A percentile compares a stretch with the other conserved stretches of the same genome.
Evolutionary conservation across 2,888 invertebrate species (phyloP).

Genomic region (Clanis bilineata): DNA sequence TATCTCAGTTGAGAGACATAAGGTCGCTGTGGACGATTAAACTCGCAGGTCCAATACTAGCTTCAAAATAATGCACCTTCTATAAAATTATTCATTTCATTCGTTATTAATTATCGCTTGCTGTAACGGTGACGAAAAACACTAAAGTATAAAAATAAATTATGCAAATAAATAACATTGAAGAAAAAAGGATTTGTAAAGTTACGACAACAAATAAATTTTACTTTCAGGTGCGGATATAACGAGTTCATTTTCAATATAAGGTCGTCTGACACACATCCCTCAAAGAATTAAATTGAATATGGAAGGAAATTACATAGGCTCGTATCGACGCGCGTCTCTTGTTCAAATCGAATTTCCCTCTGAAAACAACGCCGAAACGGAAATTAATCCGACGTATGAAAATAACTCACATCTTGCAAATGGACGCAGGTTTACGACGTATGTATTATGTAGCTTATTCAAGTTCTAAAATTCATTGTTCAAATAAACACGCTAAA

Average conservation of each 20-base stretch:
- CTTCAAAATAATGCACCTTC: no score
- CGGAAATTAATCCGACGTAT: conserved; percentile 76
- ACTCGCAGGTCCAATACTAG: no score
- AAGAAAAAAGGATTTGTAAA: not conserved
- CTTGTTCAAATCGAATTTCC: conserved; percentile 71
- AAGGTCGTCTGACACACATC: conserved; percentile 57
- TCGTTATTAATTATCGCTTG: no score
- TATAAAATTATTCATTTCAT: no score
- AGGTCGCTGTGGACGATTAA: no score
- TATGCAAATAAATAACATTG: not conserved
- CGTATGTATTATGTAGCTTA: not conserved
- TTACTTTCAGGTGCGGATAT: conserved; percentile 45
- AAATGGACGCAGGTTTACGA: conserved; percentile 39
- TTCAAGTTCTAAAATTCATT: not conserved
- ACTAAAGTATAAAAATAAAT: not conserved
- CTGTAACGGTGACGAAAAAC: no score
- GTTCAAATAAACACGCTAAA: not conserved
- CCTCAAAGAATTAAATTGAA: conserved; percentile 72
- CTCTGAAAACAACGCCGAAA: conserved; percentile 72
- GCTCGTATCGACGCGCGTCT: conserved; percentile 64
- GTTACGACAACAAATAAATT: conserved; percentile 38
- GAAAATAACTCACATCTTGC: conserved; percentile 60
- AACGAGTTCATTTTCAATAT: conserved; percentile 50
- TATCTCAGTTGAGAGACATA: no score
- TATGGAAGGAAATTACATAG: conserved; percentile 75